Evolutionary conservation across 2,797 vertebrate genomes (phyloP), one percentile per base, ranked within the genome.

Genomic region (Tarsius wallacei): DNA sequence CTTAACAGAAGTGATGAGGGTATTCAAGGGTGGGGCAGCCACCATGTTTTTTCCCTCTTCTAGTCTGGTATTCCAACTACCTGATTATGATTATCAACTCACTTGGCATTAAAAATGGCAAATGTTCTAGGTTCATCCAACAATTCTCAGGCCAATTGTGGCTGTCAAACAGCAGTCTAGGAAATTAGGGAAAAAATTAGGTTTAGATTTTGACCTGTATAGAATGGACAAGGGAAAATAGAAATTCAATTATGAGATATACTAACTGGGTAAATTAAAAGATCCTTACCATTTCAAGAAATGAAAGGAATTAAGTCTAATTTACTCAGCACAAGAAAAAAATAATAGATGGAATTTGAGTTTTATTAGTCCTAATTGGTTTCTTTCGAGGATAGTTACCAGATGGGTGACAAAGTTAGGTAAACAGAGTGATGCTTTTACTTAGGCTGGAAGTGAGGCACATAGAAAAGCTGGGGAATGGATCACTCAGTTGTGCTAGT

Each of bases 291-390:
- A 42, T 91, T 70, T 85, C 24, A 55, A 15, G 14, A 7, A 12
- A 28, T 49, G 7, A 14, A 19, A 91, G 21, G 15, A 80, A 6
- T 42, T 88, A 51, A 81, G 66, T 36, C 59, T 88, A 88, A 87
- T 10, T 87, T 87, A 73, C 53, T 78, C 76, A 84, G 36, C 73
- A 51, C 36, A 90, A 87, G n/a, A 87, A 90, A 87, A 90, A 77
- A 53, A 57, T 53, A 70, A 55, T 61, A 85, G 66, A 74, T 36
- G 49, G 9, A 6, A 94, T 55, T 53, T 84, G 78, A 85, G 19
- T 96, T 81, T 42, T 28, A 0, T 73, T 93, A 47, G 5, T 66
- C 28, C 24, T 76, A 82, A 82, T n/a, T 76, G 82, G 78, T 88
- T 91, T 93, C 10, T n/a, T 21, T 47, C 59, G 73, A 73, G 12